Base-by-base conservation (phyloP, 2,113 vertebrate species). In the Brachyistius frenatus region DNA sequence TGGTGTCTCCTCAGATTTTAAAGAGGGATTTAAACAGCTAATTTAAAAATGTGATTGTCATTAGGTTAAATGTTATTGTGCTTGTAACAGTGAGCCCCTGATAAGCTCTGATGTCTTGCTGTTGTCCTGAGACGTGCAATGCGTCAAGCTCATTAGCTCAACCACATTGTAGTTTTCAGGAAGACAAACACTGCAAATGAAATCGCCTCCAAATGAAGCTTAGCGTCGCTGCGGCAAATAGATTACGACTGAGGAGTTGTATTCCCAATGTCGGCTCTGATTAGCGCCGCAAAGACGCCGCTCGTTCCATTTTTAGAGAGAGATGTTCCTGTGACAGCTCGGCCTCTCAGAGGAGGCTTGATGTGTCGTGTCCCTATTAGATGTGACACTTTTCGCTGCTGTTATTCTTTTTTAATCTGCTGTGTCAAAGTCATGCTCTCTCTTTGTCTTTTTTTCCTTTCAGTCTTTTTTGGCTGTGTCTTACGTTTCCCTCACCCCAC, bases 331-430 rank as follows among this genome's bases (percentile, higher is more conserved):
- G 69, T 83, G 77, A 86, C 78, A 84, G 81, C 88, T 67, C 23
- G 30, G 49, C n/a, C 33, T 78, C 78, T 84, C 81, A 0, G 66
- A 73, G 84, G 83, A 73, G 73, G 74, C 74, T 23, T 85, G 89
- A 85, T 76, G 86, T 77, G 80, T 88, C 69, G 49, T 82, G 66
- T 82, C 87, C 77, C 80, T 78, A 93, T 93, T 86, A 86, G 89
- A 91, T 84, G 88, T 90, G 93, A 92, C 91, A 89, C 83, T 81
- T 87, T 77, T 78, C 31, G 53, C 9, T 44, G 71, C 77, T 86
- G 90, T 86, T 89, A 70, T 91, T 91, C 83, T 84, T 85, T 81
- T 85, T 87, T 88, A 91, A 90, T 92, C 77, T 79, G 52, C 50
- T 16, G 15, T 81, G 79, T 80, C 84, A 85, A 85, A 89, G 80